Evolutionary conservation across 2,888 invertebrate species (phyloP), one percentile per base, ranked within the genome.

Genomic region (Tyria jacobaeae): DNA sequence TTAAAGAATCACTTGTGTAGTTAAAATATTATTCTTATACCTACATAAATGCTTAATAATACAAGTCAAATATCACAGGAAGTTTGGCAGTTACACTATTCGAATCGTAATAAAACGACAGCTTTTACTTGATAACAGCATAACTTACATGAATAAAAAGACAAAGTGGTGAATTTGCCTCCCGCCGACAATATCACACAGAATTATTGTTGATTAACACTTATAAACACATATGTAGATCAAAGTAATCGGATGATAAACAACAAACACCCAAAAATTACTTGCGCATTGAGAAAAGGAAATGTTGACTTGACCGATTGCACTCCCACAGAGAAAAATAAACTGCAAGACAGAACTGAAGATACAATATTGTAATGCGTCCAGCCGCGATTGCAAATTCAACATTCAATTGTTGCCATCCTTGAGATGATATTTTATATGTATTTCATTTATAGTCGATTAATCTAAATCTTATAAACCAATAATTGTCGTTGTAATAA

Each of bases 191-290:
- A 62, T 57, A 35, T 56, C 25, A 53, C 41, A 9, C 44, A 54
- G 6, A 39, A 44, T 41, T 67, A 54, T 39, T 35, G 35, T 10
- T 49, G 41, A 54, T 63, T 47, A 47, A 53, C 59, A 17, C 27
- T 57, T 59, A 59, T 47, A 55, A 62, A 25, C 63, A 73, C 73
- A 73, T n/a, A n/a, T 64, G 66, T 53, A 10, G 21, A 48, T 50
- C 41, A 27, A 65, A 61, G 58, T 68, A 57, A 57, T 48, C 54
- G 47, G 31, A 47, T 24, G 34, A 39, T 66, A 76, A 71, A 76
- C 75, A 75, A 65, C 69, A 76, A 76, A 65, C 69, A 75, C 50
- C 66, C 68, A 47, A 73, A 64, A 67, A 52, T 51, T 41, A 15
- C 37, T 21, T 48, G 37, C 41, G 44, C 27, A 49, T n/a, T 7